These are phyloP conservation scores for Gymnocheta viridis DNA, from an alignment of 2,888 invertebrate species.

Conservation along the genomic window DNA sequence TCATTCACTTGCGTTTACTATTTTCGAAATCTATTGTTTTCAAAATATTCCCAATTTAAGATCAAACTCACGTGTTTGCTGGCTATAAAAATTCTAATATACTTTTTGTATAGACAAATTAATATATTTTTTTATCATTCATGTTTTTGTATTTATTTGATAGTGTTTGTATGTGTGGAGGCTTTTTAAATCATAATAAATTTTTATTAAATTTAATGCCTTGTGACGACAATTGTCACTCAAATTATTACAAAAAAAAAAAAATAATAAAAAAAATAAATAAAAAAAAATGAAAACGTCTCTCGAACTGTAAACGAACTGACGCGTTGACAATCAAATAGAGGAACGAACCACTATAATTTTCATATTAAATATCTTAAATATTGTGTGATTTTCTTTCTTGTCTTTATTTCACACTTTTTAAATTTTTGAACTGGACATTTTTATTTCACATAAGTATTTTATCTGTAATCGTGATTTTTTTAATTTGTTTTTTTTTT, in stretches of 20 bases:
- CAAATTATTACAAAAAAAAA: conserved; percentile 40
- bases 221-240: conserved; percentile 71
- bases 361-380: conserved; percentile 20
- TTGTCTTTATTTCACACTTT: conserved; percentile 16
- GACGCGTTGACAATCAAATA: conserved; percentile 21
- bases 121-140: neutral
- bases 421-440: conserved; percentile 20
- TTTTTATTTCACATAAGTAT: conserved; percentile 9
- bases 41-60: neutral
- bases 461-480: neutral
- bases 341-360: neutral
- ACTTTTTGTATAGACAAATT: conserved; percentile 28
- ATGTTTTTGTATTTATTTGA: conserved; percentile 8
- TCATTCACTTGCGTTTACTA: too few relatives aligned
- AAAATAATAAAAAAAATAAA: conserved; percentile 27
- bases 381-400: conserved; percentile 37
- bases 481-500: too few relatives aligned
- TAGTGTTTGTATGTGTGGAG: conserved; percentile 45
- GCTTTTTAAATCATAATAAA: conserved; percentile 70
- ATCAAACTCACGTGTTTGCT: neutral
- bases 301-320: neutral
- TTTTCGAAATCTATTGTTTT: too few relatives aligned
- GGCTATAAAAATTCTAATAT: neutral
- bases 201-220: conserved; percentile 71
- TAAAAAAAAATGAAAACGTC: too few relatives aligned